Percentiles rank a stretch among this genome's conserved stretches.
Conservation (phyloP, 2,888 invertebrate genomes). For the Philaethria dido region DNA sequence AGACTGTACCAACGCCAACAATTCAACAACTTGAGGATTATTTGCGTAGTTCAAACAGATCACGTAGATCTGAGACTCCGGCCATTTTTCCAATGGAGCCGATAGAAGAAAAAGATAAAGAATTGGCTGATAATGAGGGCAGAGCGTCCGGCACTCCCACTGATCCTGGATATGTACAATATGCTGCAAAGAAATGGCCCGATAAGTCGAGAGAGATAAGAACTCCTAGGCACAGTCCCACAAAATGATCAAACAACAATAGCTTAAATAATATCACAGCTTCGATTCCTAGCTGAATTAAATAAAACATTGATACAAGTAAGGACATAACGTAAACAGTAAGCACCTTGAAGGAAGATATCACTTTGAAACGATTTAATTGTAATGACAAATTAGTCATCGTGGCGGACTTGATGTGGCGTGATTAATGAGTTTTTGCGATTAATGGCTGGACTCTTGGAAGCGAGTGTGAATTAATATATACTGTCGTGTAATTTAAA, state of each 20-base stretch:
- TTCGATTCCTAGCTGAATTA: not conserved
- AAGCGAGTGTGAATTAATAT: slow-evolving; percentile 33
- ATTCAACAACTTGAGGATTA: slow-evolving; percentile 80
- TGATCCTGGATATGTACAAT: slow-evolving; percentile 89
- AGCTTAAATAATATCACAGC: not conserved
- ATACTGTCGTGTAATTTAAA: slow-evolving; percentile 36
- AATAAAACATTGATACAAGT: not conserved
- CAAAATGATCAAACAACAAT: slow-evolving; percentile 49
- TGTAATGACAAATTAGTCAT: slow-evolving; percentile 37
- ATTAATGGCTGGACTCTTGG: slow-evolving; percentile 35
- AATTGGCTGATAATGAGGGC: slow-evolving; percentile 65
- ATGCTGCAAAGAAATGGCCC: slow-evolving; percentile 88
- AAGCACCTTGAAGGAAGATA: slow-evolving; percentile 1
- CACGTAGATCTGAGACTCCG: slow-evolving; percentile 69
- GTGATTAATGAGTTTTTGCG: slow-evolving; percentile 44
- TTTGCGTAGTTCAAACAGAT: slow-evolving; percentile 61
- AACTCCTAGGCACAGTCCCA: slow-evolving; percentile 84
- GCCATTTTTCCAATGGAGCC: slow-evolving; percentile 82
- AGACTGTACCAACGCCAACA: slow-evolving; percentile 72
- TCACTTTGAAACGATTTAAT: slow-evolving; percentile 18
- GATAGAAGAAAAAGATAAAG: slow-evolving; percentile 72
- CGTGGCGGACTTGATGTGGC: slow-evolving; percentile 37
- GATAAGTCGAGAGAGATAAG: slow-evolving; percentile 75
- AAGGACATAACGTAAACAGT: not conserved
- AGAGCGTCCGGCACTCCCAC: slow-evolving; percentile 86